phyloP scores from a whole-genome alignment of 2,113 vertebrate species.

The Scomber japonicus region DNA sequence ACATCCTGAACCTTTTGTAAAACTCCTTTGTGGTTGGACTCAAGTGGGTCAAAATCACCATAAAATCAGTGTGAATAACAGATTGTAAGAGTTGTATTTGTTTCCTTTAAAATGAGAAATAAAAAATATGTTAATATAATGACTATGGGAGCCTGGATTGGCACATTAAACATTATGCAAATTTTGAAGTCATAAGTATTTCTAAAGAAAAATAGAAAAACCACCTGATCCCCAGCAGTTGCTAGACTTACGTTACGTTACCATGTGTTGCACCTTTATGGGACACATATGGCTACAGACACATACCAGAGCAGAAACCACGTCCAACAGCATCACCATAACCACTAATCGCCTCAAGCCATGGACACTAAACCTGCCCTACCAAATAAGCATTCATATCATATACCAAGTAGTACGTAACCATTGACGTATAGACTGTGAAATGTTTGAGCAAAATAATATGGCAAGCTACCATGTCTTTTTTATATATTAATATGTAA shows the following conservation, averaged over 20 bases:
- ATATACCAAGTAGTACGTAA: not conserved
- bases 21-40: not conserved
- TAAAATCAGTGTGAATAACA: not conserved
- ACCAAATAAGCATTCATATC: not conserved
- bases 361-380: conserved; percentile 45
- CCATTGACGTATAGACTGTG: not conserved
- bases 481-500: not conserved
- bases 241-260: conserved; percentile 54
- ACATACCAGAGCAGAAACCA: conserved; percentile 43
- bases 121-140: not conserved
- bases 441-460: not conserved
- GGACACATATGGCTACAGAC: conserved; percentile 64
- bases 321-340: conserved; percentile 57
- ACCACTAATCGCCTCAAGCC: conserved; percentile 56
- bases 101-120: not conserved
- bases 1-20: not conserved
- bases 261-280: conserved; percentile 72
- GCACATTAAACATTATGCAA: not conserved
- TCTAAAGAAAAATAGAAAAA: conserved; percentile 1
- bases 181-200: not conserved
- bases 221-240: conserved; percentile 10
- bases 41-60: not conserved
- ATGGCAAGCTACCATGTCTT: no score
- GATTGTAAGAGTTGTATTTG: not conserved
- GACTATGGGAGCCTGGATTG: not conserved